Conservation (phyloP, 2,888 invertebrate genomes). For the Acronicta psi region DNA sequence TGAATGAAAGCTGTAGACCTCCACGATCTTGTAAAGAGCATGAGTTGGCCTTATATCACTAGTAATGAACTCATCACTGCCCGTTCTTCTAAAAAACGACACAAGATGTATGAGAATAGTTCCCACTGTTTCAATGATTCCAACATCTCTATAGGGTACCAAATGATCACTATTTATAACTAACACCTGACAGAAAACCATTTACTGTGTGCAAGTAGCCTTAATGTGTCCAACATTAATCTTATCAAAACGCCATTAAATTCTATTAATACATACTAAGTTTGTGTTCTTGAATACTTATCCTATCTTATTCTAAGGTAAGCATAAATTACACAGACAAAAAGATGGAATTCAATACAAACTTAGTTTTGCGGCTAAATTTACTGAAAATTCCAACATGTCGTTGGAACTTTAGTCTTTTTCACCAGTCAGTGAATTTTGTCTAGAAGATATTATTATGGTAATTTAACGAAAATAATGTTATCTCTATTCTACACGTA, state of each 20-base stretch:
- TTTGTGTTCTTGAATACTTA: slow-evolving; percentile 38
- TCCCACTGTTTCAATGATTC: slow-evolving; percentile 11
- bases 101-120: slow-evolving; percentile 2
- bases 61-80: slow-evolving; percentile 14
- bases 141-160: slow-evolving; percentile 17
- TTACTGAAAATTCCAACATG: not conserved
- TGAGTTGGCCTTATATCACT: slow-evolving; percentile 14
- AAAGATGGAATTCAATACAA: slow-evolving; percentile 23
- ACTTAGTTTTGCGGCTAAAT: slow-evolving; percentile 14
- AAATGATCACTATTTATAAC: slow-evolving; percentile 21
- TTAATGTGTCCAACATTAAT: slow-evolving; percentile 30
- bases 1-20: slow-evolving; percentile 6
- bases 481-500: slow-evolving; percentile 17
- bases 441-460: slow-evolving; percentile 14
- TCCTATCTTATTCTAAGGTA: slow-evolving; percentile 44
- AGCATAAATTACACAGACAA: slow-evolving; percentile 43
- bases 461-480: slow-evolving; percentile 11
- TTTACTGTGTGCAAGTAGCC: slow-evolving; percentile 3
- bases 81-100: not conserved
- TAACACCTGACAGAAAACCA: slow-evolving; percentile 7
- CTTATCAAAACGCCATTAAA: slow-evolving; percentile 51
- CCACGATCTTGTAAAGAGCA: slow-evolving; percentile 23
- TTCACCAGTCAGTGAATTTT: slow-evolving; percentile 1
- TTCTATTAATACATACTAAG: slow-evolving; percentile 51
- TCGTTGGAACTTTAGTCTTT: not conserved